phyloP scores from a whole-genome alignment of 2,888 invertebrate species.

The Erpobdella octoculata region DNA sequence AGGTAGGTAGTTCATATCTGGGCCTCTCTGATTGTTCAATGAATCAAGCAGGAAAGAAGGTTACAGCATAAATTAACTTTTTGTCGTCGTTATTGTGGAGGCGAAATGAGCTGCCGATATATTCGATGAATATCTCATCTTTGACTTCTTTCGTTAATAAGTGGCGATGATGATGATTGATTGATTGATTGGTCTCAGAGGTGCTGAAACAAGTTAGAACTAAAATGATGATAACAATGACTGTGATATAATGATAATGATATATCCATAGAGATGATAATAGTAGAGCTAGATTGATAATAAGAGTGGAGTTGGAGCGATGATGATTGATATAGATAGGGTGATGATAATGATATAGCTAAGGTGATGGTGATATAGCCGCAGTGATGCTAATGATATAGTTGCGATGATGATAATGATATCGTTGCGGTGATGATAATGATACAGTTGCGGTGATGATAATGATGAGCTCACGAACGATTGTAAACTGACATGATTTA shows the following conservation, averaged over 20 bases:
- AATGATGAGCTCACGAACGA: background rate
- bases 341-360: background rate
- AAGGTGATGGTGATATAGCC: background rate
- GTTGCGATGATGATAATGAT: background rate
- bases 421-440: background rate
- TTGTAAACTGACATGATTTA: constrained; percentile 9
- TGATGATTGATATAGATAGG: background rate
- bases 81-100: too few relatives aligned
- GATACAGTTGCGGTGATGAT: background rate
- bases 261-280: background rate
- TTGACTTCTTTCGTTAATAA: too few relatives aligned
- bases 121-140: too few relatives aligned
- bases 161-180: background rate
- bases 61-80: too few relatives aligned
- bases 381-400: background rate
- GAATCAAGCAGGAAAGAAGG: too few relatives aligned
- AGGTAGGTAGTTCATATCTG: too few relatives aligned
- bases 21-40: too few relatives aligned
- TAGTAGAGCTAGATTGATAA: background rate
- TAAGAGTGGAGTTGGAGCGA: background rate
- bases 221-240: background rate
- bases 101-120: too few relatives aligned
- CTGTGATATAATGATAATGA: background rate
- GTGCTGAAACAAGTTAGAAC: background rate
- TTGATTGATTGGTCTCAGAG: background rate